phyloP scores from a whole-genome alignment of 2,113 vertebrate genomes.

The Notiomystis cincta region DNA sequence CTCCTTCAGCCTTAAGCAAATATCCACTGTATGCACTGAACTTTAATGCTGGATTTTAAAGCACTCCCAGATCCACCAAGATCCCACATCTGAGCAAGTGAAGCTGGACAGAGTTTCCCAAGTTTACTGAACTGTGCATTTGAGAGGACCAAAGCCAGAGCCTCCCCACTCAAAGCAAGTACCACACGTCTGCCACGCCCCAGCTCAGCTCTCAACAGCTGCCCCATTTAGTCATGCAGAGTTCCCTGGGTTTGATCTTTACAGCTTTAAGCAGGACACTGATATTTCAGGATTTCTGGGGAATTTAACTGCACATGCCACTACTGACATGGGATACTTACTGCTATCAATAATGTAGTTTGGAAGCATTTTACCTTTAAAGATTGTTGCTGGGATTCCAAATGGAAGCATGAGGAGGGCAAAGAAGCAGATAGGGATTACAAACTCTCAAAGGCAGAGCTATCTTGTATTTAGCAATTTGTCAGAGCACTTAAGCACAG shows the following conservation, averaged over 20 bases:
- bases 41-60: background rate
- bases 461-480: background rate
- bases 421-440: constrained; percentile 72
- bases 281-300: background rate
- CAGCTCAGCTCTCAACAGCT: background rate
- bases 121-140: background rate
- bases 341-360: constrained; percentile 87
- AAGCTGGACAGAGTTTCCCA: background rate
- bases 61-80: background rate
- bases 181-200: background rate
- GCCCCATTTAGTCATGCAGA: background rate
- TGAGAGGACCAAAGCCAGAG: background rate
- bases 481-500: background rate
- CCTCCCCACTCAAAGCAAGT: background rate
- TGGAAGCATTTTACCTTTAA: constrained; percentile 89
- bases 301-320: background rate
- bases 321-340: constrained; percentile 77
- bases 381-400: constrained; percentile 85
- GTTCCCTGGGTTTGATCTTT: background rate
- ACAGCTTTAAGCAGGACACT: background rate
- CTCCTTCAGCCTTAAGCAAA: background rate
- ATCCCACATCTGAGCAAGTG: background rate
- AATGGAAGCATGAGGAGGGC: constrained; percentile 63
- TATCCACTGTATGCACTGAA: accelerated
- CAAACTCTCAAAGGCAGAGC: constrained; percentile 43